phyloP scores from a whole-genome alignment of 2,797 vertebrate genomes.

The Enoplosus armatus region DNA sequence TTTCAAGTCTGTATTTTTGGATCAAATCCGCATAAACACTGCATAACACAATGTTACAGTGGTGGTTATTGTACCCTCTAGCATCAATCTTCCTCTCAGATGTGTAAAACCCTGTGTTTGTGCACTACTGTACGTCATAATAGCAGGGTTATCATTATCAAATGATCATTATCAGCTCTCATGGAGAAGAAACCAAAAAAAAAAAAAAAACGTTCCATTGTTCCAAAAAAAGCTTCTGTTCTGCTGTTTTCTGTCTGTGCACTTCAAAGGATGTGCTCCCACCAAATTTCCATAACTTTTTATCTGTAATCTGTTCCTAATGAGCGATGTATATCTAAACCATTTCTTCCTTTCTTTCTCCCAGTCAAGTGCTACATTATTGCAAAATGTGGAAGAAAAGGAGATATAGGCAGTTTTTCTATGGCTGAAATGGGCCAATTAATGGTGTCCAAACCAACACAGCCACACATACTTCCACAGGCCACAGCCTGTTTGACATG shows the following conservation, averaged over 20 bases:
- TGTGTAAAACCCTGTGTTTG: constrained; percentile 63
- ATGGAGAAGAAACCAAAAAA: constrained; percentile 49
- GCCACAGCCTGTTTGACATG: constrained; percentile 51
- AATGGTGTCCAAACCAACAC: constrained; percentile 59
- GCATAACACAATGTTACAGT: constrained; percentile 56
- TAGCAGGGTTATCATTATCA: constrained; percentile 78
- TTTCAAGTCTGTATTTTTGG: constrained; percentile 84
- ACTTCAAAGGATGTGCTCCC: constrained; percentile 77
- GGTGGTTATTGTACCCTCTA: constrained; percentile 62
- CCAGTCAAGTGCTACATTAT: constrained; percentile 30
- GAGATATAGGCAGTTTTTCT: constrained; percentile 17
- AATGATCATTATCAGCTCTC: constrained; percentile 78
- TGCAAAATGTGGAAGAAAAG: constrained; percentile 32
- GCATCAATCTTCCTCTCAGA: constrained; percentile 73
- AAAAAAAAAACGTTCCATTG: constrained; percentile 32
- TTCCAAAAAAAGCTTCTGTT: constrained; percentile 72
- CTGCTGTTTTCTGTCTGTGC: constrained; percentile 60
- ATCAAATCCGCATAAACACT: constrained; percentile 74
- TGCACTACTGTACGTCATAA: constrained; percentile 71
- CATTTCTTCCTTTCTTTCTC: constrained; percentile 37
- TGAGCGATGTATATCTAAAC: constrained; percentile 73
- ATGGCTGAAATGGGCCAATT: constrained; percentile 56
- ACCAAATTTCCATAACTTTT: constrained; percentile 77
- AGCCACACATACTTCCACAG: constrained; percentile 35
- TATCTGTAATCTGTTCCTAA: constrained; percentile 77